These are phyloP conservation scores for Aphaenogaster ashmeadi DNA, from an alignment of 1,140 invertebrate genomes.

Conservation along the genomic window DNA sequence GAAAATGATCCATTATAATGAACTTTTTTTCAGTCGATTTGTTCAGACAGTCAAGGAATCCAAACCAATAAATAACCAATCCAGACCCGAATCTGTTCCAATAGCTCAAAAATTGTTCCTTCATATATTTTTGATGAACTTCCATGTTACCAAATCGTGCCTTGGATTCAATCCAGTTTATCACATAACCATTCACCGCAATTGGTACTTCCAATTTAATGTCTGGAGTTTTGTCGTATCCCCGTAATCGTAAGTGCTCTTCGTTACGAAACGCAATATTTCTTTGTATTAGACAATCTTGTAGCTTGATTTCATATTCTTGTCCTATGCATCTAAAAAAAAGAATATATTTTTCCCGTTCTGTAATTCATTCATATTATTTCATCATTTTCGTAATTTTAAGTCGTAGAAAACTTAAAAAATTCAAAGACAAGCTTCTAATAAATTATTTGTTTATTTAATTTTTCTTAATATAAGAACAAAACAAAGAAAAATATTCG, in stretches of 20 bases:
- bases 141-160: slow-evolving; percentile 96
- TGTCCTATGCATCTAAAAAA: slow-evolving; percentile 90
- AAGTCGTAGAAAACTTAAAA: background rate
- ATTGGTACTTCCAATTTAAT: slow-evolving; percentile 96
- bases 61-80: slow-evolving; percentile 98
- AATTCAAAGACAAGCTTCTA: background rate
- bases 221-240: slow-evolving; percentile 98
- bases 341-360: slow-evolving; percentile 57
- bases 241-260: slow-evolving; percentile 92
- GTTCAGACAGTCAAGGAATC: slow-evolving; percentile 92
- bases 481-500: background rate
- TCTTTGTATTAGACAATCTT: slow-evolving; percentile 88
- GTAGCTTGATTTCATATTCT: slow-evolving; percentile 92
- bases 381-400: background rate
- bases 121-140: slow-evolving; percentile 94
- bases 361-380: background rate
- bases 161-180: slow-evolving; percentile 99
- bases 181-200: slow-evolving; percentile 93
- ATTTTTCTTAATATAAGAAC: background rate
- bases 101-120: slow-evolving; percentile 96
- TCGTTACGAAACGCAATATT: slow-evolving; percentile 93
- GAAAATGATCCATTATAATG: slow-evolving; percentile 90
- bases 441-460: background rate
- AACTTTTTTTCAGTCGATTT: slow-evolving; percentile 90
- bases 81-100: slow-evolving; percentile 98